Conservation (phyloP, 1,140 invertebrate genomes). For the Heliconius hewitsoni region DNA sequence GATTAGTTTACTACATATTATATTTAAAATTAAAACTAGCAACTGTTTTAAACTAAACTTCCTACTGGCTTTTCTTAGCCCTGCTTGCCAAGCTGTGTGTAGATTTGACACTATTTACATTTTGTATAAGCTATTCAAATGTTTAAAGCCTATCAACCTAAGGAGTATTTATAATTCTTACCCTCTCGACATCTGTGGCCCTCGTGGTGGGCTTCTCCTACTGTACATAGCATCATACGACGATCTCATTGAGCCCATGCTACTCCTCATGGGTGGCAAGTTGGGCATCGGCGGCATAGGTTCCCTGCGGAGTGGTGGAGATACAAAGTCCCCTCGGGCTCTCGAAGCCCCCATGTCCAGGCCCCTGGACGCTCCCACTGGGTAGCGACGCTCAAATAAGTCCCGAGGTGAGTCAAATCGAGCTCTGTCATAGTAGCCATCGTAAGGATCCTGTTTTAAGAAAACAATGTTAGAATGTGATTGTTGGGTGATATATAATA, state of each 20-base stretch:
- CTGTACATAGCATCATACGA: conserved; percentile 91
- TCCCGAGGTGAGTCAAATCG: conserved; percentile 89
- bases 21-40: too few relatives aligned
- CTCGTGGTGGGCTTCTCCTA: conserved; percentile 86
- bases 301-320: conserved; percentile 84
- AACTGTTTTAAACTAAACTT: too few relatives aligned
- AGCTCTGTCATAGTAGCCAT: conserved; percentile 89
- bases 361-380: conserved; percentile 84
- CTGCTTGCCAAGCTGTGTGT: too few relatives aligned
- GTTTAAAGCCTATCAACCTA: too few relatives aligned
- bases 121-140: too few relatives aligned
- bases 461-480: conserved; percentile 21
- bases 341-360: conserved; percentile 83
- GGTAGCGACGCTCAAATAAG: conserved; percentile 89
- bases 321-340: conserved; percentile 84
- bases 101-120: too few relatives aligned
- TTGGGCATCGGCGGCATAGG: conserved; percentile 86
- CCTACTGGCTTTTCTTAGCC: too few relatives aligned
- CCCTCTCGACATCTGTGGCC: conserved; percentile 79
- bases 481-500: neutral
- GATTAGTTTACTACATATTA: too few relatives aligned
- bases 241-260: conserved; percentile 82
- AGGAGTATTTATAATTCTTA: conserved; percentile 40
- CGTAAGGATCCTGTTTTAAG: conserved; percentile 86
- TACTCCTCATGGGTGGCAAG: conserved; percentile 80